These are phyloP conservation scores for Hoplostethus atlanticus DNA, from an alignment of 2,797 vertebrate genomes.

Conservation along the genomic window DNA sequence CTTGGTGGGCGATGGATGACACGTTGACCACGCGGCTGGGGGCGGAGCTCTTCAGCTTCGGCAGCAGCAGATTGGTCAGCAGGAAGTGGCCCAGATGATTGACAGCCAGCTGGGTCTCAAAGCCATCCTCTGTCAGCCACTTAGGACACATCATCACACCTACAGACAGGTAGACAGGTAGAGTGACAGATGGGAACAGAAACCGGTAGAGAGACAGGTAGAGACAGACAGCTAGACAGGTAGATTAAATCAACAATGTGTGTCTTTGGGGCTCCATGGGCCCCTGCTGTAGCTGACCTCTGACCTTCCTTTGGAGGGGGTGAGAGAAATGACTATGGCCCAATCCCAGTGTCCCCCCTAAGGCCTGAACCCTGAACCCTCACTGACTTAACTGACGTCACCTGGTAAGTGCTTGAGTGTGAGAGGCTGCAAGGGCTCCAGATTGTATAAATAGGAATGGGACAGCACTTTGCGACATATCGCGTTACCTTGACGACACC, in stretches of 20 bases:
- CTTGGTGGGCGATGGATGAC: constrained; percentile 80
- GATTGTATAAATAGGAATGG: no score
- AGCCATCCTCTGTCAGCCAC: constrained; percentile 83
- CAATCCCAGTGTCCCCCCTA: no score
- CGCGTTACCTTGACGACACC: no score
- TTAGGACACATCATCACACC: constrained; percentile 88
- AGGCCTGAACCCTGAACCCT: no score
- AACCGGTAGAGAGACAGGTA: background rate
- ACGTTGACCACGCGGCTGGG: constrained; percentile 83
- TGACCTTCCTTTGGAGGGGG: no score
- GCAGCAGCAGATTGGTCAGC: constrained; percentile 81
- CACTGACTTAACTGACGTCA: no score
- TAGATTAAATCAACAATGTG: background rate
- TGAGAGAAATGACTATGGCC: no score
- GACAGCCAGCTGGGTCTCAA: constrained; percentile 84
- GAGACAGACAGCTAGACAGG: background rate
- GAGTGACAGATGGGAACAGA: background rate
- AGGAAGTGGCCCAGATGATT: constrained; percentile 87
- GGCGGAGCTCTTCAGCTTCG: constrained; percentile 74
- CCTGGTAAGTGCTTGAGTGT: no score
- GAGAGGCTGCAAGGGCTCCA: no score
- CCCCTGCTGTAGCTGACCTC: no score
- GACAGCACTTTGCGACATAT: no score
- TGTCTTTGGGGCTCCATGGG: no score
- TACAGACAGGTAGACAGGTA: constrained; percentile 41